Percentiles rank a stretch among this genome's conserved stretches.
Conservation (phyloP, 2,113 vertebrate species). For the Hylia prasina region DNA sequence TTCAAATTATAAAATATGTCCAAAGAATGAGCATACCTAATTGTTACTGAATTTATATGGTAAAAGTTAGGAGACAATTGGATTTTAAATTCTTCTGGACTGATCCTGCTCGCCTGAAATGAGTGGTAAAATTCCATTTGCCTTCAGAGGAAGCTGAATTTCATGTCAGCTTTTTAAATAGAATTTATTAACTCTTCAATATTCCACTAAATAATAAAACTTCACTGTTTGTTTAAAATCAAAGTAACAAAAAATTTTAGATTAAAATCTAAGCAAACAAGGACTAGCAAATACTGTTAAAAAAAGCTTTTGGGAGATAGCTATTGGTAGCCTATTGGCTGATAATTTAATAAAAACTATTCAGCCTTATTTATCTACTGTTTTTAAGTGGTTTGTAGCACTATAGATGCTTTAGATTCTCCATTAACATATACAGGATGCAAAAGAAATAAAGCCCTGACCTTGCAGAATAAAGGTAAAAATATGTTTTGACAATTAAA, state of each 20-base stretch:
- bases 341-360: conserved; percentile 9
- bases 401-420: neutral
- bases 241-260: neutral
- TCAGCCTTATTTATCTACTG: neutral
- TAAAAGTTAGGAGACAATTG: neutral
- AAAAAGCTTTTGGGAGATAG: neutral
- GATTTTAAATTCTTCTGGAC: neutral
- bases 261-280: neutral
- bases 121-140: neutral
- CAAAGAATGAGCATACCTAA: neutral
- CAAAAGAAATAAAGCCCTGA: neutral
- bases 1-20: neutral
- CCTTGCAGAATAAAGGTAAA: neutral
- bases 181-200: neutral
- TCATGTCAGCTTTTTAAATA: neutral
- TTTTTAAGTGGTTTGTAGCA: neutral
- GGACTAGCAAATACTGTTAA: neutral
- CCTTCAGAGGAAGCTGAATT: neutral
- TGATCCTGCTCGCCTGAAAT: neutral
- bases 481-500: neutral
- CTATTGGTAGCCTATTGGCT: neutral
- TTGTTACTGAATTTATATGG: neutral
- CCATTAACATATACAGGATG: neutral
- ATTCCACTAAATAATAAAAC: neutral
- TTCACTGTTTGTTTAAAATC: neutral